A percentile compares a stretch with the other conserved stretches of the same genome.
These are phyloP conservation scores for Drosophila pallidifrons DNA, from an alignment of 1,140 invertebrate genomes.

Conservation along the genomic window DNA sequence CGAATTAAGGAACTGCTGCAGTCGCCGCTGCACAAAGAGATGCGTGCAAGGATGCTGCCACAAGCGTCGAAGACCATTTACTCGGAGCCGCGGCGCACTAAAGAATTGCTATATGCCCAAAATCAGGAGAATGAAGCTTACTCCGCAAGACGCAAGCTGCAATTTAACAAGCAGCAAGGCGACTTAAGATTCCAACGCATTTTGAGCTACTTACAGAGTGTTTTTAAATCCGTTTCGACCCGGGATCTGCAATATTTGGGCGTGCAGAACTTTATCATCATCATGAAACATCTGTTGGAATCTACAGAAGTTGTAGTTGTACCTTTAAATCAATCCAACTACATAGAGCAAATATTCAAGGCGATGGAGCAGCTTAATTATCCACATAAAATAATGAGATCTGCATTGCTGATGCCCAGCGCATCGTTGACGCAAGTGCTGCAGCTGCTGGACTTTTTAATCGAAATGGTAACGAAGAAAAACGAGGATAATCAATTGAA, in stretches of 20 bases:
- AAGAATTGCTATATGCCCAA: background rate
- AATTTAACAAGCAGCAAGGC: background rate
- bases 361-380: conserved; percentile 48
- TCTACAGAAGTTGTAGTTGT: conserved; percentile 4
- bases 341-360: conserved; percentile 31
- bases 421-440: conserved; percentile 25
- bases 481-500: background rate
- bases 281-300: conserved; percentile 34
- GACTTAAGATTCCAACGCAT: background rate
- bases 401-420: conserved; percentile 37
- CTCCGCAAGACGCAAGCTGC: background rate
- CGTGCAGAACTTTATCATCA: conserved; percentile 49
- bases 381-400: conserved; percentile 31
- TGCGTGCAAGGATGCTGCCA: background rate
- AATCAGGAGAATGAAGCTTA: background rate
- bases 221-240: conserved; percentile 2
- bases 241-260: conserved; percentile 29
- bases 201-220: background rate
- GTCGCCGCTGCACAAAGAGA: conserved; percentile 24
- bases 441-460: conserved; percentile 49
- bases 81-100: background rate
- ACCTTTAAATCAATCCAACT: conserved; percentile 23
- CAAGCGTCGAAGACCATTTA: background rate
- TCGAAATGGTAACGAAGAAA: conserved; percentile 34
- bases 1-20: conserved; percentile 12